A percentile compares a stretch with the other conserved stretches of the same genome.
These are phyloP conservation scores for Diglossa brunneiventris DNA, from an alignment of 2,113 vertebrate species.

Conservation along the genomic window DNA sequence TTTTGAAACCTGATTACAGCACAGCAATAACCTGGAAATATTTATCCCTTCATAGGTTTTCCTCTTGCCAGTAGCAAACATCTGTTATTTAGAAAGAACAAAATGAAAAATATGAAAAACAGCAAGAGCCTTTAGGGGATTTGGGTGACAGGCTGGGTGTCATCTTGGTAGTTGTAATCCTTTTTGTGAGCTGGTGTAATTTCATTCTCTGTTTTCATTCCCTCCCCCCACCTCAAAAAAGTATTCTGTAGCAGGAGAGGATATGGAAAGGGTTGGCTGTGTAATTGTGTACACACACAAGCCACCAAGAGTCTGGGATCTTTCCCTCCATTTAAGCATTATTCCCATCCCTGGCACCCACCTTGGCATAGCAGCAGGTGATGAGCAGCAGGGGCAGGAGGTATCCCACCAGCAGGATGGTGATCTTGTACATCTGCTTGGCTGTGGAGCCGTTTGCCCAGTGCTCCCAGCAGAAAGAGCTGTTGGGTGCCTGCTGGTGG, in stretches of 20 bases:
- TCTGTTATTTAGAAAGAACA: not conserved
- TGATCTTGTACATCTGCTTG: slow-evolving; percentile 74
- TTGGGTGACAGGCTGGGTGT: not conserved
- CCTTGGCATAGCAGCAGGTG: slow-evolving; percentile 84
- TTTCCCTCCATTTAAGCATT: not conserved
- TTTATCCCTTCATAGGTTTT: not conserved
- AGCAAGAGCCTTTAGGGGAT: not conserved
- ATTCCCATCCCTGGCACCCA: not conserved
- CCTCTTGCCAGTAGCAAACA: not conserved
- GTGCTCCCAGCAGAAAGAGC: slow-evolving; percentile 85
- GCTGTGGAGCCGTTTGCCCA: slow-evolving; percentile 67
- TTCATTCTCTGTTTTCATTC: not conserved
- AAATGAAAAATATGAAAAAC: not conserved
- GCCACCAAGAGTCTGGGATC: not conserved
- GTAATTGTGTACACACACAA: not conserved
- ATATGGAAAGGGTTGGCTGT: not conserved
- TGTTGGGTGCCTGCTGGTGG: slow-evolving; percentile 78
- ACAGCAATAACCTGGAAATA: not conserved
- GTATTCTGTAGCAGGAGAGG: not conserved
- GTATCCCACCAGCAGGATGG: slow-evolving; percentile 79
- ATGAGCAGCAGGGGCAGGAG: slow-evolving; percentile 83
- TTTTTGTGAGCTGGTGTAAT: not conserved
- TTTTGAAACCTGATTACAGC: not conserved
- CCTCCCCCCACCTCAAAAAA: not conserved
- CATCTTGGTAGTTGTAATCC: not conserved